phyloP scores from a whole-genome alignment of 2,797 vertebrate genomes.

The Galagoides demidoff region DNA sequence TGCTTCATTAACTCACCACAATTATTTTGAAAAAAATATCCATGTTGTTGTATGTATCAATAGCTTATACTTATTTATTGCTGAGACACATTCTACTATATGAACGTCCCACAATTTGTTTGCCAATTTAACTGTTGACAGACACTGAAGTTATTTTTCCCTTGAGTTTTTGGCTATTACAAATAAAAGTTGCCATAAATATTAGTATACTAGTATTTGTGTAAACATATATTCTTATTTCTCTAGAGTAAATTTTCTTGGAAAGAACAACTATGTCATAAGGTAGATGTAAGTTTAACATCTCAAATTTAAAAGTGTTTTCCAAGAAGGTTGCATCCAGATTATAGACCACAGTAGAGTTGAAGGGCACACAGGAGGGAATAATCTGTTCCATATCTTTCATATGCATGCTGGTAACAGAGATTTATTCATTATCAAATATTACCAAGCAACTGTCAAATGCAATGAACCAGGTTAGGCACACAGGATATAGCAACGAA shows the following conservation, averaged over 20 bases:
- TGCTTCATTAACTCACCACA: background rate
- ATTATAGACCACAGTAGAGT: background rate
- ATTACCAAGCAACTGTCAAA: background rate
- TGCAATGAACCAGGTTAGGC: background rate
- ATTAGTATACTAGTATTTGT: background rate
- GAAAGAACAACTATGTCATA: background rate
- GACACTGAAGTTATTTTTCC: background rate
- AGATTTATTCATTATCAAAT: background rate
- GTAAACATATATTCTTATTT: background rate
- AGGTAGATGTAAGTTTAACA: background rate
- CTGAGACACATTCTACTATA: background rate
- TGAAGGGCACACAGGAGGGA: background rate
- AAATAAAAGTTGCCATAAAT: background rate
- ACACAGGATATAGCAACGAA: background rate
- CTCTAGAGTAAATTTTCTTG: background rate
- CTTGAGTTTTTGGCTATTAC: background rate
- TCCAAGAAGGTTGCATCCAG: background rate
- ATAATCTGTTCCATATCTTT: background rate
- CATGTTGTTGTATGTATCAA: too few relatives aligned
- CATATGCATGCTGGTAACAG: background rate
- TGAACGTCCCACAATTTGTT: background rate
- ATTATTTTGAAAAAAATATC: background rate
- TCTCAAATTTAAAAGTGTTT: background rate
- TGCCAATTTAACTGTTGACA: background rate
- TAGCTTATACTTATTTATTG: background rate